phyloP scores from a whole-genome alignment of 2,113 vertebrate genomes.

The Leptobrachium ailaonicum region DNA sequence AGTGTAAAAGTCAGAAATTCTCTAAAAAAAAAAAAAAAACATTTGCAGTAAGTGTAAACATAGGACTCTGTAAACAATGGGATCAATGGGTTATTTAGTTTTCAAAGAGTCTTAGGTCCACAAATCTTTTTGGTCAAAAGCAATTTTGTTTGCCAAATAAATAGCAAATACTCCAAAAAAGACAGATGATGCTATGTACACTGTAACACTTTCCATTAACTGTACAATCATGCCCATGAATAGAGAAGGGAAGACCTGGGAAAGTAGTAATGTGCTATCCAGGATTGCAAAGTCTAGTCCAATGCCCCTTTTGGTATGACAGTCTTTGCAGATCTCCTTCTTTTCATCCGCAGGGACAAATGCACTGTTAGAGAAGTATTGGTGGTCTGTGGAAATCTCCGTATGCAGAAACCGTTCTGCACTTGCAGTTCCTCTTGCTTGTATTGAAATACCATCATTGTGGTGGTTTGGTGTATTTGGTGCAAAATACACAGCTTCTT shows the following conservation, averaged over 20 bases:
- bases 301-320: slow-evolving; percentile 67
- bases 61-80: slow-evolving; percentile 31
- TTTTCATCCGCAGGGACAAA: slow-evolving; percentile 57
- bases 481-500: slow-evolving; percentile 60
- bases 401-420: slow-evolving; percentile 33
- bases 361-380: slow-evolving; percentile 6
- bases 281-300: slow-evolving; percentile 83
- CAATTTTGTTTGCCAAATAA: slow-evolving; percentile 75
- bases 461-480: slow-evolving; percentile 53
- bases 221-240: slow-evolving; percentile 81
- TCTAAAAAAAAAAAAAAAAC: no score
- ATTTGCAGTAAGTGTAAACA: slow-evolving; percentile 11
- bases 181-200: slow-evolving; percentile 76
- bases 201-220: slow-evolving; percentile 74
- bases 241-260: slow-evolving; percentile 81
- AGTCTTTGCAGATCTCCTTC: slow-evolving; percentile 49
- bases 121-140: slow-evolving; percentile 78
- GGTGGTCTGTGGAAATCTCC: slow-evolving; percentile 58
- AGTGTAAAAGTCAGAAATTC: no score
- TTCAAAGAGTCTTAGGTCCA: not conserved
- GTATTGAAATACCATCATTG: slow-evolving; percentile 5
- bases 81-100: not conserved
- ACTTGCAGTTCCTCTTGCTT: slow-evolving; percentile 57
- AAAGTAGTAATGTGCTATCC: slow-evolving; percentile 85
- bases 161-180: slow-evolving; percentile 75